These are phyloP conservation scores for Takifugu rubripes DNA, from an alignment of 2,797 vertebrate species.

Conservation along the genomic window DNA sequence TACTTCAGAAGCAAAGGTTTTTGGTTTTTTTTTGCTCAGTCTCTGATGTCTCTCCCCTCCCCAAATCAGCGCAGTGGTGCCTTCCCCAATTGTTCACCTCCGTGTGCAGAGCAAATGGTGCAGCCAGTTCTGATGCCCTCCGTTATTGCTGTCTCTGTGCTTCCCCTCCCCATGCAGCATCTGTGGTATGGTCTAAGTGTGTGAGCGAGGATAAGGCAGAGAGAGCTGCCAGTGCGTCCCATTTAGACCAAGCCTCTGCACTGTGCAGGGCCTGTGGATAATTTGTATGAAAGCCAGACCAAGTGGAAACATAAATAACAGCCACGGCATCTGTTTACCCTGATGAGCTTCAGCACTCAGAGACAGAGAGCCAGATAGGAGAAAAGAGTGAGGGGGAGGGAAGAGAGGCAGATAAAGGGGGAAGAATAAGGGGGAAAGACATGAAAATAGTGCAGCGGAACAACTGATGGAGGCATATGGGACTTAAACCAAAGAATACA, in stretches of 20 bases:
- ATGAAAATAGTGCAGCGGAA: constrained; percentile 62
- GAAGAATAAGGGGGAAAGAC: constrained; percentile 32
- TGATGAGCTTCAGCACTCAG: constrained; percentile 70
- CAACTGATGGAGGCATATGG: constrained; percentile 37
- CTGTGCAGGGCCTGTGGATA: constrained; percentile 77
- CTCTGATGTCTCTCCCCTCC: constrained; percentile 23
- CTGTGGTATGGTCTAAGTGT: constrained; percentile 61
- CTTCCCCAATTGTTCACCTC: constrained; percentile 37
- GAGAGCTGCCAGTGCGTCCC: constrained; percentile 65
- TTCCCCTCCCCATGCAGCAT: constrained; percentile 8
- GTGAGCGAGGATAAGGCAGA: constrained; percentile 53
- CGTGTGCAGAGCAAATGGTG: constrained; percentile 49
- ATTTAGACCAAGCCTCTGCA: constrained; percentile 72
- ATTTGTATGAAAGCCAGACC: constrained; percentile 78
- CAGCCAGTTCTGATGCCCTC: constrained; percentile 49
- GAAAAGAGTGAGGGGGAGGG: not conserved
- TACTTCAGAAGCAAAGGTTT: not conserved
- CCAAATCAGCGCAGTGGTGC: constrained; percentile 32
- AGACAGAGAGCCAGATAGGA: constrained; percentile 51
- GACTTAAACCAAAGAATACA: constrained; percentile 44
- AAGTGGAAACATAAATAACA: constrained; percentile 82
- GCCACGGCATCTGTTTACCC: constrained; percentile 79
- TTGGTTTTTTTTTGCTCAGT: constrained; percentile 6
- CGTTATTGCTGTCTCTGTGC: constrained; percentile 53
- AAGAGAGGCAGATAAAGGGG: constrained; percentile 42